These are phyloP conservation scores for Cynaeus angustus DNA, from an alignment of 2,888 invertebrate genomes.

Conservation along the genomic window DNA sequence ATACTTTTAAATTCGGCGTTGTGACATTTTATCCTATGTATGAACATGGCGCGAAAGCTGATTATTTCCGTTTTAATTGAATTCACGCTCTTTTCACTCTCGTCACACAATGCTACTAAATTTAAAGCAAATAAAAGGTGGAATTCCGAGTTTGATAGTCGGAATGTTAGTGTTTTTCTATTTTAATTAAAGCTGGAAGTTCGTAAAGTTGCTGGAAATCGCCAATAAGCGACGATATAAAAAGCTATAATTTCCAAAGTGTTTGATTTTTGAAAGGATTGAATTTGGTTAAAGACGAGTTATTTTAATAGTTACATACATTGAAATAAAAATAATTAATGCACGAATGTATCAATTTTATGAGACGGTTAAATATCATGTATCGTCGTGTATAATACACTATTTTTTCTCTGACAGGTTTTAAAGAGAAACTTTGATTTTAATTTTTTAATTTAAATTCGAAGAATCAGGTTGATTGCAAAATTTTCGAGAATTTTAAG, in stretches of 20 bases:
- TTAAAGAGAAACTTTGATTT: too few relatives aligned
- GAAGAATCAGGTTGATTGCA: too few relatives aligned
- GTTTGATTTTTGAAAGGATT: too few relatives aligned
- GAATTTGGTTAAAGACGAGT: too few relatives aligned
- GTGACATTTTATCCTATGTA: constrained; percentile 10
- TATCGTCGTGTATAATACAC: too few relatives aligned
- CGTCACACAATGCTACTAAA: background rate
- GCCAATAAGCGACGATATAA: constrained; percentile 2
- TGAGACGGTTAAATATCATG: too few relatives aligned
- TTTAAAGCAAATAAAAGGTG: constrained; percentile 5
- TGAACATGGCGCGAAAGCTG: background rate
- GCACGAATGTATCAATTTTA: too few relatives aligned
- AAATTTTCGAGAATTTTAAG: too few relatives aligned
- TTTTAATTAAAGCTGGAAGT: constrained; percentile 6
- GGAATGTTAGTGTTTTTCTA: background rate
- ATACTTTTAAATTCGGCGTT: constrained; percentile 60
- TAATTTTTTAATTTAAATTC: too few relatives aligned
- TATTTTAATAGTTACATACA: too few relatives aligned
- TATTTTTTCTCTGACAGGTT: too few relatives aligned
- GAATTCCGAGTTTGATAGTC: background rate
- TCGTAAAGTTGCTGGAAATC: background rate
- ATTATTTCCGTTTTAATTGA: constrained; percentile 27
- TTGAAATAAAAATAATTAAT: too few relatives aligned
- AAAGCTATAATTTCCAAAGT: background rate
- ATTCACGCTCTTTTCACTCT: background rate